Percentiles rank a stretch among this genome's conserved stretches.
Conservation (phyloP, 2,888 invertebrate species). For the Brassicogethes aeneus region DNA sequence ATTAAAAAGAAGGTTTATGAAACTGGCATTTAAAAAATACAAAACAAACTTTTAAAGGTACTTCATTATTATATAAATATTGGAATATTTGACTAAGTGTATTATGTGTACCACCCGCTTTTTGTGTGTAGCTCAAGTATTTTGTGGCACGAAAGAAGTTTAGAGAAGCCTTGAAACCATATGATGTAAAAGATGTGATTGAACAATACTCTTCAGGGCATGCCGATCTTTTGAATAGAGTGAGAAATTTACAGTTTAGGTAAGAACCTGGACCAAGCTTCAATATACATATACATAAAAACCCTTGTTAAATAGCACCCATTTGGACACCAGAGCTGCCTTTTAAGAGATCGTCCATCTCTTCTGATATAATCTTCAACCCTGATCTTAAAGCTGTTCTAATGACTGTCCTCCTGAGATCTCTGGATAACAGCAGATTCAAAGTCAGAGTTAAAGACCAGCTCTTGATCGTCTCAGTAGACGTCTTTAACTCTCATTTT, state of each 20-base stretch:
- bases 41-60: too few species aligned
- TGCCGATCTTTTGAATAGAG: slow-evolving; percentile 79
- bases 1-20: too few species aligned
- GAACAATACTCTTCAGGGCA: slow-evolving; percentile 86
- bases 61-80: slow-evolving; percentile 1
- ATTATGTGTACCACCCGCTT: slow-evolving; percentile 40
- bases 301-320: background rate
- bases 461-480: too few species aligned
- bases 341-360: too few species aligned
- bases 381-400: too few species aligned
- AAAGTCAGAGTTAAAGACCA: too few species aligned
- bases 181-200: slow-evolving; percentile 91
- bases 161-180: slow-evolving; percentile 86
- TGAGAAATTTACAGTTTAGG: slow-evolving; percentile 80
- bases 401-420: too few species aligned
- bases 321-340: too few species aligned
- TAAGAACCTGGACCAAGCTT: slow-evolving; percentile 38
- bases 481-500: too few species aligned
- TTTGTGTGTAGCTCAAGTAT: slow-evolving; percentile 64
- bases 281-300: background rate
- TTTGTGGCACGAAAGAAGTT: slow-evolving; percentile 86
- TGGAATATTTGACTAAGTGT: slow-evolving; percentile 3
- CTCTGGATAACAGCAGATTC: too few species aligned
- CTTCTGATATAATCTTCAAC: too few species aligned
- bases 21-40: too few species aligned